Evolutionary conservation across 1,140 invertebrate genomes (phyloP).

Genomic region (Mercenaria mercenaria): DNA sequence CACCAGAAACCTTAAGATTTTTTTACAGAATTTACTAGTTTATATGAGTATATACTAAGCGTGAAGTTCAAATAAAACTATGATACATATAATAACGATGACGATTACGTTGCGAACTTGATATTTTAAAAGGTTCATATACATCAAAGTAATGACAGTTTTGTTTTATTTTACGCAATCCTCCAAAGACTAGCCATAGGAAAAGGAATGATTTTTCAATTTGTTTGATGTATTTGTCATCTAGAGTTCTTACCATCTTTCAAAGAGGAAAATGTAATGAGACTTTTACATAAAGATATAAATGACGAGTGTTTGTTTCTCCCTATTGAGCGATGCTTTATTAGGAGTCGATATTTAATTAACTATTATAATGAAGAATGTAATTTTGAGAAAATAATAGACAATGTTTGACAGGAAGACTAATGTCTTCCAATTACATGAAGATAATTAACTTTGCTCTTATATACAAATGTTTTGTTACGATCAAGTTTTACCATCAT

Average conservation of each 20-base stretch:
- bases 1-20: no score
- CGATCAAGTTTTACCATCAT: not conserved
- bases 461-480: not conserved
- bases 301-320: not conserved
- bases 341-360: conserved; percentile 33
- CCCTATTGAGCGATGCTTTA: not conserved
- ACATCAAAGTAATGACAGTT: no score
- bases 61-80: no score
- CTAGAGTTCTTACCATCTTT: not conserved
- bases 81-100: no score
- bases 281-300: conserved; percentile 20
- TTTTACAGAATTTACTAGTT: no score
- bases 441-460: conserved; percentile 16
- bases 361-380: conserved; percentile 40
- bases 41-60: no score
- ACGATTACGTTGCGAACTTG: no score
- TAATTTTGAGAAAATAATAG: conserved; percentile 34
- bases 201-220: not conserved
- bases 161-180: no score
- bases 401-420: conserved; percentile 4
- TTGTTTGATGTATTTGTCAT: not conserved
- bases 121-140: not conserved
- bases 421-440: conserved; percentile 28
- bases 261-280: not conserved
- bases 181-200: no score